Base-by-base conservation (phyloP, 2,113 vertebrate genomes). In the Gadus chalcogrammus region DNA sequence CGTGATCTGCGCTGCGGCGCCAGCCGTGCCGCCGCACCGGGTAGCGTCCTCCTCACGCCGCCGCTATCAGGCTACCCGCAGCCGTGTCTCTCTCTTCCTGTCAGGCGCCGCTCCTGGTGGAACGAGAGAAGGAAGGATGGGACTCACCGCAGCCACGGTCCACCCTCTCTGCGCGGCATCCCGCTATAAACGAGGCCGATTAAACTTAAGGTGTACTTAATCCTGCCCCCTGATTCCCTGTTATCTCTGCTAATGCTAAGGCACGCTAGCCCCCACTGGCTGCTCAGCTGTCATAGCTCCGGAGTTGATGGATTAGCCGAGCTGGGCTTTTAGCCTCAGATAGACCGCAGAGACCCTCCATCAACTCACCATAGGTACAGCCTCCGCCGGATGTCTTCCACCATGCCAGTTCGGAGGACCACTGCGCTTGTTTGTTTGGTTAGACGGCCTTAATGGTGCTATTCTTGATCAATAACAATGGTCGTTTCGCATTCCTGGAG, bases 281-380 rank as follows among this genome's bases (percentile, higher is more conserved):
- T 86, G 81, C 65, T 86, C 85, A 89, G 85, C 87, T 90, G 88
- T 89, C 88, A 88, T 72, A 61, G 76, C 68, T 77, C 64, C 56
- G 76, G 69, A 86, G 87, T 78, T 88, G 83, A 87, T 84, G 79
- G 79, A 85, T 85, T 83, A 84, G 82, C 80, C 59, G 5, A 31
- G 31, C 31, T 77, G 58, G 79, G n/a, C 22, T 24, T 24, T 79
- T 85, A 80, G 28, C 78, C 48, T 75, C 52, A 28, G 17, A 56
- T 66, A 73, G 73, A 31, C 76, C n/a, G 35, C 27, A 28, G n/a
- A 59, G 42, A 65, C 75, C 66, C 52, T 5, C 5, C 61, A 60
- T 8, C 68, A 74, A 82, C 88, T 76, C 67, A 91, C 90, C 85
- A 61, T 66, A 65, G 48, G 80, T 67, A 71, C 15, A 17, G 80